Base-by-base conservation (phyloP, 2,888 invertebrate genomes). In the Drosophila melanocephala region DNA sequence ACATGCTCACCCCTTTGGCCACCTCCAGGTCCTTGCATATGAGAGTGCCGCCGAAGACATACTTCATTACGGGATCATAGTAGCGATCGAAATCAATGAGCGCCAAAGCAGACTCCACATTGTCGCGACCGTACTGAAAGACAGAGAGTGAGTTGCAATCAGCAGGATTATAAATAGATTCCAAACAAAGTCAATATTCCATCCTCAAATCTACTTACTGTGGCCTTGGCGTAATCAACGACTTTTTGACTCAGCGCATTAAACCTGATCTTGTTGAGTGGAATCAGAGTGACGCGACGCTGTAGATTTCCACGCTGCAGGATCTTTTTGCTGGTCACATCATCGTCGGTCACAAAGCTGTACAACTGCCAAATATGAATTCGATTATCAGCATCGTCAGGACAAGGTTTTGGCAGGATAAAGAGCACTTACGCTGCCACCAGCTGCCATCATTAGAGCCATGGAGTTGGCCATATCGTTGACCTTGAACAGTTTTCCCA, bases 341-440 rank as follows among this genome's bases (percentile, higher is more conserved):
- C 98, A 53, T 96, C 96, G 91, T 98, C 97, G 42, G 98, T 97
- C 58, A 99, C 96, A 70, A 99, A 96, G 94, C 98, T 97, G 94
- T 96, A 98, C 33, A 99, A 93, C 97, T 98, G 28, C 9, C 10
- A 50, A 68, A 9, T 1, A 53, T 0, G 0, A 30, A 12, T 19
- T 33, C 2, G 22, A 28, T 2, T 0, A 47, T 12, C 16, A 14
- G 7, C 12, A 10, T 37, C 7, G 26, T 51, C 5, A 14, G 19
- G 5, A 2, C 6, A 1, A 9, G 9, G 7, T 26, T 7, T 26
- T 26, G 16, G 4, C 16, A 52, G 2, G 3, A 16, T 32, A 58
- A 22, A 16, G 33, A 4, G 33, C 30, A 93, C 94, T 93, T 93
- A 98, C 98, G 94, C 95, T 95, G 72, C 96, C 97, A 10, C 98